A percentile compares a stretch with the other conserved stretches of the same genome.
Conservation (phyloP, 2,888 invertebrate species). For the Peribatodes rhomboidaria region DNA sequence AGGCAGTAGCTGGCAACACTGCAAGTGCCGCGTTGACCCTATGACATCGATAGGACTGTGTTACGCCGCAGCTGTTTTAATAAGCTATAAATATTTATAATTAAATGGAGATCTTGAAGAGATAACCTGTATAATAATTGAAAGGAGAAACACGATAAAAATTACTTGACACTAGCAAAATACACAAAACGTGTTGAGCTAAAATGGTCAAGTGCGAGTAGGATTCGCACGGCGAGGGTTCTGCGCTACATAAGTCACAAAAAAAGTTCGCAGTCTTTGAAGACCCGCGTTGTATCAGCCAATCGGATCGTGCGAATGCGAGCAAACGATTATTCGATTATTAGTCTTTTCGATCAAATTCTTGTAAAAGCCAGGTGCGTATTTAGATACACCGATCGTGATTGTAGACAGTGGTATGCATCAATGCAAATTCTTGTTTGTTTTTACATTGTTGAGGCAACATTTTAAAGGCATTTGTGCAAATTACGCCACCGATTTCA, state of each 20-base stretch:
- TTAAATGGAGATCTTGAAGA: background rate
- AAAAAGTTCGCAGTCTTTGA: background rate
- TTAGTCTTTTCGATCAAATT: constrained; percentile 61
- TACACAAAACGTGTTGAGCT: too few species aligned
- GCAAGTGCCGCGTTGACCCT: constrained; percentile 38
- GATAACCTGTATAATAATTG: background rate
- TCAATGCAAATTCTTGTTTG: constrained; percentile 24
- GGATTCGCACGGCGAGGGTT: too few species aligned
- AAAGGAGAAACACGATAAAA: too few species aligned
- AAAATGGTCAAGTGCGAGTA: too few species aligned
- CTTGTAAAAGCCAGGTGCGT: constrained; percentile 44
- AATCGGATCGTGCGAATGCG: constrained; percentile 53
- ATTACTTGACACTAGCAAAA: too few species aligned
- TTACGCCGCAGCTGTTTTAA: constrained; percentile 20
- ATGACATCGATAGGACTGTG: constrained; percentile 19
- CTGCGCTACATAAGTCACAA: too few species aligned
- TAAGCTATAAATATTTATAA: constrained; percentile 13
- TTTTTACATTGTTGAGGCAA: background rate
- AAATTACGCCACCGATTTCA: background rate
- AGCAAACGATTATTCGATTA: constrained; percentile 54
- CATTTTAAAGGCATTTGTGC: background rate
- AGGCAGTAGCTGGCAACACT: constrained; percentile 44
- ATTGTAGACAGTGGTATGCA: constrained; percentile 47
- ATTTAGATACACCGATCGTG: constrained; percentile 35
- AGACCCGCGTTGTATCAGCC: constrained; percentile 39